These are phyloP conservation scores for Drosophila flavopinicola DNA, from an alignment of 2,888 invertebrate genomes.

Conservation along the genomic window DNA sequence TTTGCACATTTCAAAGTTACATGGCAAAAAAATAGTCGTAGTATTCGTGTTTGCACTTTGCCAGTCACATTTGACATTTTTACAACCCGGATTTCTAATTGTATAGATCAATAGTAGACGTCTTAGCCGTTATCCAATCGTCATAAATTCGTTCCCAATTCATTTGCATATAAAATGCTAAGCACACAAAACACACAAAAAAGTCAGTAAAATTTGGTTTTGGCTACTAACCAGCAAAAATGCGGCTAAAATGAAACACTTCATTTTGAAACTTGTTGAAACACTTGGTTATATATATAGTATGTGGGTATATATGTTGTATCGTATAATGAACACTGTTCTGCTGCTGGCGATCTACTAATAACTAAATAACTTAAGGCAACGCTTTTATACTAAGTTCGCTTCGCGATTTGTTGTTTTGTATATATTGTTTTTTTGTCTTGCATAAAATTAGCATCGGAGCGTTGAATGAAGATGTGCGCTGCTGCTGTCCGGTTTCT, in stretches of 20 bases:
- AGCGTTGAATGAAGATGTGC: conserved; percentile 75
- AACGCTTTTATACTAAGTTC: conserved; percentile 72
- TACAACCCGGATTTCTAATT: conserved; percentile 69
- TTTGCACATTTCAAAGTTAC: conserved; percentile 33
- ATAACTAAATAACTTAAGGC: conserved; percentile 55
- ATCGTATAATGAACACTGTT: conserved; percentile 47
- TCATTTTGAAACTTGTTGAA: conserved; percentile 62
- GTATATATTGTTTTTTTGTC: conserved; percentile 42
- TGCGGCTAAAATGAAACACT: conserved; percentile 76
- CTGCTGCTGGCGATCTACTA: conserved; percentile 57
- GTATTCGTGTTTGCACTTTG: conserved; percentile 45
- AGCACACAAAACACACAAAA: conserved; percentile 2
- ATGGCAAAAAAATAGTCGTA: conserved; percentile 1
- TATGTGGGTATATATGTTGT: conserved; percentile 14
- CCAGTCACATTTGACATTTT: conserved; percentile 69
- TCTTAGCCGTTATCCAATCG: conserved; percentile 29
- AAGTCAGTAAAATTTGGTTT: conserved; percentile 22
- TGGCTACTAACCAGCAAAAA: conserved; percentile 78
- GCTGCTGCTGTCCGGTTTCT: conserved; percentile 74
- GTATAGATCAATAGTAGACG: conserved; percentile 32
- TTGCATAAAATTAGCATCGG: conserved; percentile 67
- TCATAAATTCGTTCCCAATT: conserved; percentile 37
- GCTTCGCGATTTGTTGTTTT: conserved; percentile 37
- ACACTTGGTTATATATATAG: conserved; percentile 27
- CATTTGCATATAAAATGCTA: conserved; percentile 29